These are phyloP conservation scores for Oryzias javanicus DNA, from an alignment of 2,113 vertebrate species.

Conservation along the genomic window DNA sequence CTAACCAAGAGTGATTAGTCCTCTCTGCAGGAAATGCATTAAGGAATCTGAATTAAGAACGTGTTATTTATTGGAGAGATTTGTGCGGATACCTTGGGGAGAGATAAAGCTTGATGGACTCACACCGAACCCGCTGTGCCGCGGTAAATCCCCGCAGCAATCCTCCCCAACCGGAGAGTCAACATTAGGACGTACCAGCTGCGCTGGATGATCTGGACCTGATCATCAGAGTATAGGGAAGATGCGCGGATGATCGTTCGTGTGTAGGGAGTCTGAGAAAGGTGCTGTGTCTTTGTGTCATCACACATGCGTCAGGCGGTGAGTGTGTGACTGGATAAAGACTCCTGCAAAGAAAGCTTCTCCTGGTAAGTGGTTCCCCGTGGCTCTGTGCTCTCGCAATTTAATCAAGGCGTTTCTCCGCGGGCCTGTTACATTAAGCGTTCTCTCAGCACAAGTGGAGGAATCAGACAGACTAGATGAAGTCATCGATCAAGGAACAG, in stretches of 20 bases:
- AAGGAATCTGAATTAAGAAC: conserved; percentile 74
- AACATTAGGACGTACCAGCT: conserved; percentile 61
- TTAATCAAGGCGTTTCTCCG: conserved; percentile 76
- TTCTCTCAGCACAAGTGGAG: conserved; percentile 80
- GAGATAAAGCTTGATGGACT: conserved; percentile 75
- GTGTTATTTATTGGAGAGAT: conserved; percentile 73
- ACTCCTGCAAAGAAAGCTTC: conserved; percentile 71
- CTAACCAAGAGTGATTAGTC: conserved; percentile 68
- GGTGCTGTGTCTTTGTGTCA: conserved; percentile 36
- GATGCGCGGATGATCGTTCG: conserved; percentile 22
- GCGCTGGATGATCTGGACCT: conserved; percentile 53
- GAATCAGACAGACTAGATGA: conserved; percentile 77
- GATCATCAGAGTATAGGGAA: conserved; percentile 40
- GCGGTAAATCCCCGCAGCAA: conserved; percentile 58
- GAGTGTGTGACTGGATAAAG: conserved; percentile 48
- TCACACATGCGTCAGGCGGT: conserved; percentile 39
- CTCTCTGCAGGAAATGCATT: conserved; percentile 70
- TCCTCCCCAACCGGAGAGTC: conserved; percentile 53
- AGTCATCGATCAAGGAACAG: conserved; percentile 80
- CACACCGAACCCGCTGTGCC: conserved; percentile 52
- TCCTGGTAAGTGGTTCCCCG: conserved; percentile 78
- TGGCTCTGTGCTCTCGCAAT: conserved; percentile 73
- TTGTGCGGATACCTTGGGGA: conserved; percentile 66
- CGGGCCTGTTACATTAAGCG: conserved; percentile 80
- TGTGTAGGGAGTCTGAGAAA: conserved; percentile 12